Base-by-base conservation (phyloP, 1,140 invertebrate species). In the Drosophila seguyi region DNA sequence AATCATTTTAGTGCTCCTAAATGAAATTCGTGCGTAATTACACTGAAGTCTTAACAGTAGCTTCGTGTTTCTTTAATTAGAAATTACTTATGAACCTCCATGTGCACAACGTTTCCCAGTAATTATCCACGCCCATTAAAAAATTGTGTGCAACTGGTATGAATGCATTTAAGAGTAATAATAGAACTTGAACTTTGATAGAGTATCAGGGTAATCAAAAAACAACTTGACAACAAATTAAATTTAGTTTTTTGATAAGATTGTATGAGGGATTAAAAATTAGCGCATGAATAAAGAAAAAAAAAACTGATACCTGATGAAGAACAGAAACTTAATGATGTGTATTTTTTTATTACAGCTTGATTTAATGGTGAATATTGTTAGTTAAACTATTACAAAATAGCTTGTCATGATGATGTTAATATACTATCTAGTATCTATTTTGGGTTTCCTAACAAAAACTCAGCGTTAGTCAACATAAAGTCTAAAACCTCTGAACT, bases 201-300 rank as follows among this genome's bases (percentile, higher is more conserved):
- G 16, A 57, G 6, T 29, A 27, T 14, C 29, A n/a, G 18, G 6
- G 29, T 31, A 48, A 47, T 48, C 22, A 25, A 27, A 22, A 47
- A 45, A 18, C 16, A 48, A 34, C 48, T 52, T 34, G 42, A 44
- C 11, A 59, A 13, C 8, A 22, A 25, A 34, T 22, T 48, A 48
- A 60, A 34, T 60, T 48, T 48, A 34, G 42, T 60, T 60, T 13
- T 16, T n/a, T 31, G 57, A 60, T 58, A 45, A 58, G 56, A 58
- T 58, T 4, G 14, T 22, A 60, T 52, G 34, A 2, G 13, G 48
- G 11, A 34, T 52, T 52, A 20, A 52, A 20, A 52, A 34, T 34
- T 34, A 20, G 29, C 29, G 18, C 11, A 13, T 20, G 29, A 34
- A 34, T 52, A 20, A 34, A 34, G 20, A 34, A 8, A 8, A 52